Evolutionary conservation across 2,113 vertebrate genomes (phyloP).

Genomic region (Dissostichus mawsoni): DNA sequence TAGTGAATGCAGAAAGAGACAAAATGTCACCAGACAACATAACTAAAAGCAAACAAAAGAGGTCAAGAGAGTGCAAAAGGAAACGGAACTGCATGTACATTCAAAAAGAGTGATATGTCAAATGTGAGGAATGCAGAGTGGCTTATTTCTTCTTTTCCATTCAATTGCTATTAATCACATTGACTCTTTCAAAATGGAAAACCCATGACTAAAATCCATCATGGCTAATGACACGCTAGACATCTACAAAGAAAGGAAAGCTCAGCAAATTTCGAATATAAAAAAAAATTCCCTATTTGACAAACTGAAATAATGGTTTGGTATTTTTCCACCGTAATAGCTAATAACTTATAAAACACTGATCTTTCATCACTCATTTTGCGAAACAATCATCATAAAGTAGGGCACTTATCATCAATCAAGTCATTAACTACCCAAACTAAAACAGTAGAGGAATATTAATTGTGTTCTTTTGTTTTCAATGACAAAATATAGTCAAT

Average conservation of each 20-base stretch:
- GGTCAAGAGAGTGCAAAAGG: slow-evolving; percentile 1
- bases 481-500: neutral
- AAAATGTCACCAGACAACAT: slow-evolving; percentile 38
- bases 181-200: neutral
- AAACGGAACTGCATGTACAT: neutral
- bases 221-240: too few species aligned
- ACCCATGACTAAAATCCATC: too few species aligned
- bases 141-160: neutral
- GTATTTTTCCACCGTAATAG: too few species aligned
- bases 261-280: neutral
- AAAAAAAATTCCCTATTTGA: neutral
- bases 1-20: slow-evolving; percentile 12
- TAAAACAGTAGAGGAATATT: neutral
- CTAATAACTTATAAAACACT: too few species aligned
- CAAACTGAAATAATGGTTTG: neutral
- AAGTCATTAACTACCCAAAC: neutral
- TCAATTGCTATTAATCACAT: neutral
- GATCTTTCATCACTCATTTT: neutral
- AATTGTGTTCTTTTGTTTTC: neutral
- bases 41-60: slow-evolving; percentile 14
- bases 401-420: too few species aligned
- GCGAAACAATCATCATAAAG: neutral
- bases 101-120: neutral
- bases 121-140: neutral
- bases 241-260: neutral